These are phyloP conservation scores for Hylaea fasciaria DNA, from an alignment of 2,888 invertebrate species.

Conservation along the genomic window DNA sequence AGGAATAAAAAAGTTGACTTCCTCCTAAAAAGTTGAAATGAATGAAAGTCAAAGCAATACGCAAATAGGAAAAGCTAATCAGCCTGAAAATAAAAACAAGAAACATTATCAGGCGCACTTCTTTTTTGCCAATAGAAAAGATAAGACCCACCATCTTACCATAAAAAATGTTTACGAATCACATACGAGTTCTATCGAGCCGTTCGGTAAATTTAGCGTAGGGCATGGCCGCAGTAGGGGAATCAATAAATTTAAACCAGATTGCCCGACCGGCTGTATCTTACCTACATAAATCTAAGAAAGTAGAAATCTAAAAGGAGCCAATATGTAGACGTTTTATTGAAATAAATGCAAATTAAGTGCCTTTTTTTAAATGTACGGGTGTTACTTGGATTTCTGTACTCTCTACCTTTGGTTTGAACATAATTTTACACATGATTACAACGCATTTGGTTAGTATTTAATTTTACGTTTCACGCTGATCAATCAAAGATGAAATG, in stretches of 20 bases:
- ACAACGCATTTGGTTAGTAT: no score
- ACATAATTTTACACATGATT: no score
- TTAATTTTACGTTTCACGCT: no score
- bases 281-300: slow-evolving; percentile 49
- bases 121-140: slow-evolving; percentile 35
- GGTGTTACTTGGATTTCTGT: slow-evolving; percentile 11
- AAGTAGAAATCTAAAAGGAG: slow-evolving; percentile 45
- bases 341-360: slow-evolving; percentile 39
- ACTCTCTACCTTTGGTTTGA: no score
- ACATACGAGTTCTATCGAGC: slow-evolving; percentile 41
- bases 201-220: slow-evolving; percentile 48
- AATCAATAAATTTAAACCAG: slow-evolving; percentile 56
- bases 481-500: no score
- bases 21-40: background rate
- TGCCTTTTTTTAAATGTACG: slow-evolving; percentile 23
- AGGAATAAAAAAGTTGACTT: background rate
- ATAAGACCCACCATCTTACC: slow-evolving; percentile 36
- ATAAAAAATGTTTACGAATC: slow-evolving; percentile 46
- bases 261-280: slow-evolving; percentile 50
- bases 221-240: slow-evolving; percentile 47
- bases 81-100: slow-evolving; percentile 24
- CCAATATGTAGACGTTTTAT: slow-evolving; percentile 41
- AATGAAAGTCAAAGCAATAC: slow-evolving; percentile 6
- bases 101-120: slow-evolving; percentile 26
- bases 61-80: slow-evolving; percentile 14